A percentile compares a stretch with the other conserved stretches of the same genome.
These are phyloP conservation scores for Palaemon carinicauda DNA, from an alignment of 1,140 invertebrate genomes.

Conservation along the genomic window DNA sequence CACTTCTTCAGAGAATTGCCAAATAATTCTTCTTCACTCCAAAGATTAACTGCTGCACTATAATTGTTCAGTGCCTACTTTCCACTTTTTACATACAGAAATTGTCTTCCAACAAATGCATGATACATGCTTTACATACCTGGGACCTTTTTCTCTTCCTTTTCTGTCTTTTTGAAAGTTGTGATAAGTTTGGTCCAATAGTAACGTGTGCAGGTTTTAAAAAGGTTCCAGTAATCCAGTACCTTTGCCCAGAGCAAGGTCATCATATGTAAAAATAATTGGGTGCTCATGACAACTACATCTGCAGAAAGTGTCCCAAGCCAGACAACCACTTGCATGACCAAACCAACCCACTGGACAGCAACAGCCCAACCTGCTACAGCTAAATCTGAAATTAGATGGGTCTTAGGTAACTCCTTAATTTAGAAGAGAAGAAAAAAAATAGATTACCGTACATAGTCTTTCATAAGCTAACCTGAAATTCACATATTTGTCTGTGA, in stretches of 20 bases:
- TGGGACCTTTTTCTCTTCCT: constrained; percentile 36
- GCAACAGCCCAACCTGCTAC: constrained; percentile 25
- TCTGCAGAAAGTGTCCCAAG: constrained; percentile 43
- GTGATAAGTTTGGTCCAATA: constrained; percentile 31
- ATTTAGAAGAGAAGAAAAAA: not conserved
- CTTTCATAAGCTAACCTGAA: no score
- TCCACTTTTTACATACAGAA: no score
- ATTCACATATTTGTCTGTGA: no score
- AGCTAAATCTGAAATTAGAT: constrained; percentile 34
- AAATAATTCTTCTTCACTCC: no score
- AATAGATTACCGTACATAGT: no score
- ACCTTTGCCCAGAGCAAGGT: constrained; percentile 20
- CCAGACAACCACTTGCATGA: constrained; percentile 43
- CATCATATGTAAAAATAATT: constrained; percentile 46
- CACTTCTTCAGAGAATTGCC: no score
- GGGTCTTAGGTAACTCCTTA: not conserved
- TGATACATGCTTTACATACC: not conserved
- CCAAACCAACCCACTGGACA: constrained; percentile 37
- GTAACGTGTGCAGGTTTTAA: not conserved
- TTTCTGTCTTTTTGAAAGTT: constrained; percentile 12
- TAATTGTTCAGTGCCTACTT: no score
- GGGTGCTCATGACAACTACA: constrained; percentile 52
- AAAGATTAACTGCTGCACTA: no score
- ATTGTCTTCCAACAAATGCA: not conserved
- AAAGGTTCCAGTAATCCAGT: constrained; percentile 27